These are phyloP conservation scores for Dynastes hyllus DNA, from an alignment of 2,888 invertebrate species.

Conservation along the genomic window DNA sequence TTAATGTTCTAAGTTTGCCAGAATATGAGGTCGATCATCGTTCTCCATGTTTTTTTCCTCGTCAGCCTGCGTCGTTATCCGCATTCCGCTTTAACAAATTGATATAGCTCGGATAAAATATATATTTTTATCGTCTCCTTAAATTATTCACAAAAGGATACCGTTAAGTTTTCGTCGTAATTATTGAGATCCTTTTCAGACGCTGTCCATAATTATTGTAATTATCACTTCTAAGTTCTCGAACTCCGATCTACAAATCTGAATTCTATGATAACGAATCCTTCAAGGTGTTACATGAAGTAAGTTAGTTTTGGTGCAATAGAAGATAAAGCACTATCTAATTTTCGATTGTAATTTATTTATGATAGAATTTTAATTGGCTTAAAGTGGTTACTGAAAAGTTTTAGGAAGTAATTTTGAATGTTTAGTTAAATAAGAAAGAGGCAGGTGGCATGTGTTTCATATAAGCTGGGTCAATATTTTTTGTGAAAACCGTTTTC, in stretches of 20 bases:
- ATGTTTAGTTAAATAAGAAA: too few species aligned
- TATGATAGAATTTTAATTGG: too few species aligned
- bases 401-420: too few species aligned
- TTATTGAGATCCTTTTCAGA: neutral
- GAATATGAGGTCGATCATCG: constrained; percentile 47
- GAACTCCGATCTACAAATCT: neutral
- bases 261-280: neutral
- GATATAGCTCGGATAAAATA: constrained; percentile 26
- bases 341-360: too few species aligned
- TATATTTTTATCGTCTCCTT: constrained; percentile 33
- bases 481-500: too few species aligned
- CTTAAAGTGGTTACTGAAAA: too few species aligned
- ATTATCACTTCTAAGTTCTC: neutral
- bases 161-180: neutral
- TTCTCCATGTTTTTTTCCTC: constrained; percentile 44
- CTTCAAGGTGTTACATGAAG: neutral
- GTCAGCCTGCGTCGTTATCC: constrained; percentile 34
- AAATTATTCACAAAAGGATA: constrained; percentile 30
- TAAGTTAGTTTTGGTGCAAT: neutral
- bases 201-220: constrained; percentile 4
- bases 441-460: too few species aligned
- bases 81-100: constrained; percentile 43
- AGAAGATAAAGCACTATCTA: too few species aligned
- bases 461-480: too few species aligned
- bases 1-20: constrained; percentile 47